Evolutionary conservation across 2,888 invertebrate genomes (phyloP).

Genomic region (Drosophila anceps): DNA sequence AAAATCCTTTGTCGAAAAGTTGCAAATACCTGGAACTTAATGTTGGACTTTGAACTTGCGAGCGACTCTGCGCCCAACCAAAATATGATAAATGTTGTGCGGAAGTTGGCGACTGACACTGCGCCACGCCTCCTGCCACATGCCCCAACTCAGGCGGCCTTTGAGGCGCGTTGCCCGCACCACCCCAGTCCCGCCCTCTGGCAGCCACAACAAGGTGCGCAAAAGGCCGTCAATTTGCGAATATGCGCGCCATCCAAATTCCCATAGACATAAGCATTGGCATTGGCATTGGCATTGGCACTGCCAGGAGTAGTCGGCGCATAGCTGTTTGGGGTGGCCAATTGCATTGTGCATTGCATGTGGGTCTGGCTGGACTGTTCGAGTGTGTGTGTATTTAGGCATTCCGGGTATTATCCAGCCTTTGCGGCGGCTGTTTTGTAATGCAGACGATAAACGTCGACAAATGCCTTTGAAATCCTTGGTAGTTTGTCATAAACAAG

Average conservation of each 20-base stretch:
- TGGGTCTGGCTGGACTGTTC: neutral
- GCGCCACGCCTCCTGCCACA: constrained; percentile 24
- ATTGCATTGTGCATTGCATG: constrained; percentile 44
- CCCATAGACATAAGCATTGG: constrained; percentile 51
- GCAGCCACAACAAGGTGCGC: constrained; percentile 32
- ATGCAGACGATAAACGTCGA: constrained; percentile 70
- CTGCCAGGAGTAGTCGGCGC: constrained; percentile 27
- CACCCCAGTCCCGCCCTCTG: neutral
- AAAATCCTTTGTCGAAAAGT: constrained; percentile 81
- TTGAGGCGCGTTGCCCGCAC: neutral
- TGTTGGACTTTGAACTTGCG: constrained; percentile 78
- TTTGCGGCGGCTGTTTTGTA: constrained; percentile 43
- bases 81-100: constrained; percentile 79
- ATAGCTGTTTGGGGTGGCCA: constrained; percentile 39
- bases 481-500: constrained; percentile 68
- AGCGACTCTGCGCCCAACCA: constrained; percentile 39
- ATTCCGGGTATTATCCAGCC: constrained; percentile 16
- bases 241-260: constrained; percentile 70
- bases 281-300: constrained; percentile 51
- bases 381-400: constrained; percentile 11
- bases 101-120: constrained; percentile 61
- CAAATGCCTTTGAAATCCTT: constrained; percentile 64
- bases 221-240: constrained; percentile 66
- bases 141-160: constrained; percentile 1
- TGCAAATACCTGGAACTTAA: constrained; percentile 81